Base-by-base conservation (phyloP, 2,888 invertebrate species). In the Hoplodrina blanda region DNA sequence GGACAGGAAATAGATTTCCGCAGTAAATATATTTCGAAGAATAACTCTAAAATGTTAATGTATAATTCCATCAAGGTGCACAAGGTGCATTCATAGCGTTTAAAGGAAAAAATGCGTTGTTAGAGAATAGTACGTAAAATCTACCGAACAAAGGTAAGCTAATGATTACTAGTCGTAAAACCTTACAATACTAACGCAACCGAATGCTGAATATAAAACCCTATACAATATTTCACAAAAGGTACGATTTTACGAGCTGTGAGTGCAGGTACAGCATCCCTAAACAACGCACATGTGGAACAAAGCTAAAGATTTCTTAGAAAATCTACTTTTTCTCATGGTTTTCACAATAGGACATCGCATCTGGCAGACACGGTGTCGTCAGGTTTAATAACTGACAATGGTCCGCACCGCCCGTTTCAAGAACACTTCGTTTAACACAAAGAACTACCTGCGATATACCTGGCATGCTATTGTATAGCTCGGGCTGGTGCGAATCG, bases 341-440 rank as follows among this genome's bases (percentile, higher is more conserved):
- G 64, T 73, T 85, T 83, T 80, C 86, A 93, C 91, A 93, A 93
- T 88, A 82, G 86, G 53, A 59, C 73, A 76, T 78, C 86, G 89
- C 92, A 94, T 94, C 94, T 94, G 94, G 90, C 91, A 95, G 95
- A 95, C 95, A 89, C 79, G 73, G 87, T 90, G 95, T 93, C 94
- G 94, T 91, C 93, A 84, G 77, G 68, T 77, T 77, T 66, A 66
- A 75, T 68, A 53, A 61, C 71, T 74, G 75, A 93, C 92, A 94
- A 94, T 90, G 79, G 85, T 75, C 74, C 41, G 41, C 73, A 76
- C 73, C 77, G 70, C 46, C 54, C 81, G 78, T 79, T 79, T 85
- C 72, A 74, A 78, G 81, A 83, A 82, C 68, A 76, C 81, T 81
- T 78, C 66, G 78, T 44, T 50, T 53, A 46, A 78, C 82, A 82